Percentiles rank a stretch among this genome's conserved stretches.
Conservation (phyloP, 2,113 vertebrate species). For the Xenopus borealis region DNA sequence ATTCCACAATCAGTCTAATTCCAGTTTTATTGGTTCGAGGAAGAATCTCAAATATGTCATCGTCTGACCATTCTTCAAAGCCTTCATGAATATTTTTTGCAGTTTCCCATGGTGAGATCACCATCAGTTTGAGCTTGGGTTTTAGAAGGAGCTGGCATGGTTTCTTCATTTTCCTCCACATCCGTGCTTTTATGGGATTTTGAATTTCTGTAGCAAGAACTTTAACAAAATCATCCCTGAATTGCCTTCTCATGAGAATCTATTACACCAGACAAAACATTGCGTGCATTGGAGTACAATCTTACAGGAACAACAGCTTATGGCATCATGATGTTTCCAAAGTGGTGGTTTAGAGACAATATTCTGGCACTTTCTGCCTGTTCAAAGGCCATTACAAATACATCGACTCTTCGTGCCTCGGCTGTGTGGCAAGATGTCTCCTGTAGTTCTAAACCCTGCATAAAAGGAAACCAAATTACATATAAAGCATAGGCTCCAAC, state of each 20-base stretch:
- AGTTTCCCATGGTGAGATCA: conserved; percentile 57
- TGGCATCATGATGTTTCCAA: conserved; percentile 86
- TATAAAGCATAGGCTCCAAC: neutral
- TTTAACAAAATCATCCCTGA: conserved; percentile 90
- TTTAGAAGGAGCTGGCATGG: neutral
- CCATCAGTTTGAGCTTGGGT: conserved; percentile 46
- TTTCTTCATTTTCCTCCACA: conserved; percentile 20
- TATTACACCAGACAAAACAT: conserved; percentile 88
- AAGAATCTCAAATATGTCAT: conserved; percentile 83
- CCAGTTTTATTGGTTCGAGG: conserved; percentile 66
- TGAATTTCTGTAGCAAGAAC: conserved; percentile 69
- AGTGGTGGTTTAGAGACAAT: conserved; percentile 81
- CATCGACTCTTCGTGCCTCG: conserved; percentile 88
- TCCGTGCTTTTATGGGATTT: conserved; percentile 51
- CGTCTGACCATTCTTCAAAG: conserved; percentile 86
- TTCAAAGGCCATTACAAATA: conserved; percentile 88
- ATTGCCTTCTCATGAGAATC: conserved; percentile 86
- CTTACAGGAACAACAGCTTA: conserved; percentile 78
- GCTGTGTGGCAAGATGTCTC: conserved; percentile 96
- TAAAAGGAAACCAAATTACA: conserved; percentile 9
- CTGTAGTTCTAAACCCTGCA: conserved; percentile 90
- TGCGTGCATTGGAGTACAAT: conserved; percentile 89
- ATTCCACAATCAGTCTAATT: conserved; percentile 59
- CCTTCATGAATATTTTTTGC: conserved; percentile 72
- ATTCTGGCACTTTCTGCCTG: conserved; percentile 67